A percentile compares a stretch with the other conserved stretches of the same genome.
Conservation (phyloP, 1,140 invertebrate genomes). For the Limonius californicus region DNA sequence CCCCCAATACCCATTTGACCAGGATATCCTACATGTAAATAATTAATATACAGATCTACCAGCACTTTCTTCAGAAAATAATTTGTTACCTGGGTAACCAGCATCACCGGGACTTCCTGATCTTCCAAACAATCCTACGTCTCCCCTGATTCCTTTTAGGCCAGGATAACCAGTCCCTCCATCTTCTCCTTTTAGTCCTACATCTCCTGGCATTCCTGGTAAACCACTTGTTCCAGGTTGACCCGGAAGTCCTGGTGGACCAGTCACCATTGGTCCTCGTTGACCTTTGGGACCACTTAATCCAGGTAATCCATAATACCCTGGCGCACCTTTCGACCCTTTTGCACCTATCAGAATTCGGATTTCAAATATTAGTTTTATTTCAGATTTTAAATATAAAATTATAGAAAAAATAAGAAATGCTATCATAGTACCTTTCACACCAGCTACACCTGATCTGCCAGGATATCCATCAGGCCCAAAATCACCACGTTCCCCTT, state of each 20-base stretch:
- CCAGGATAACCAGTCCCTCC: constrained; percentile 57
- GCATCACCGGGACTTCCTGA: constrained; percentile 51
- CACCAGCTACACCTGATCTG: constrained; percentile 51
- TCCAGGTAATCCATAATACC: constrained; percentile 66
- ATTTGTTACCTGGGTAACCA: constrained; percentile 51
- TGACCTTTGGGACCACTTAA: constrained; percentile 52
- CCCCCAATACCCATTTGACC: constrained; percentile 55
- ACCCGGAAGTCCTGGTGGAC: constrained; percentile 53
- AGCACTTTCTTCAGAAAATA: too few relatives aligned
- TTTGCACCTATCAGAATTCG: constrained; percentile 28
- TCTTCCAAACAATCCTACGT: constrained; percentile 56
- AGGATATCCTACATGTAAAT: constrained; percentile 52
- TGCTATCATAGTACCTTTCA: constrained; percentile 56
- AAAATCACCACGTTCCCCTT: constrained; percentile 53
- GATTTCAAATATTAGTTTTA: background rate
- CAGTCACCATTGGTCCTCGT: constrained; percentile 52
- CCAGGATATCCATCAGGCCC: constrained; percentile 53
- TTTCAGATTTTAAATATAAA: too few relatives aligned
- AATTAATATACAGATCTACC: too few relatives aligned
- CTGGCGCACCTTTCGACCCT: constrained; percentile 56
- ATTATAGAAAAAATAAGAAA: too few relatives aligned
- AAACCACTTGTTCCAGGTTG: constrained; percentile 53
- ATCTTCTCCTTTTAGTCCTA: constrained; percentile 47
- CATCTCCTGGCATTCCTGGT: constrained; percentile 37
- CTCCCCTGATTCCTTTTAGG: constrained; percentile 71